These are phyloP conservation scores for Melopsittacus undulatus DNA, from an alignment of 2,797 vertebrate species.

Conservation along the genomic window DNA sequence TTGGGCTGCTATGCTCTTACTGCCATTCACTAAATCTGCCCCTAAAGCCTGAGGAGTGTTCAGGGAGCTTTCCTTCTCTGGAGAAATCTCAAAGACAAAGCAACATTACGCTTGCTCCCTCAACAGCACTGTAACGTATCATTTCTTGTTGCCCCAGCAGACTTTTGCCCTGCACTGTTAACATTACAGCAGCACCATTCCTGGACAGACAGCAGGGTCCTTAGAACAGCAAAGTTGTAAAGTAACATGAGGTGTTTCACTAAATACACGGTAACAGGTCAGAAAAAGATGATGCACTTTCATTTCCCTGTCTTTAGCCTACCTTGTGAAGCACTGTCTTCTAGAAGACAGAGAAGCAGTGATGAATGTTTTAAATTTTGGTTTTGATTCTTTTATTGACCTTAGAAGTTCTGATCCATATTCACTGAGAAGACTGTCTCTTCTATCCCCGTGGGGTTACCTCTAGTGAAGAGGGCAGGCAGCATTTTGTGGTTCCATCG, in stretches of 20 bases:
- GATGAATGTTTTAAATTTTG: rapidly evolving
- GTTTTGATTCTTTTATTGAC: neutral
- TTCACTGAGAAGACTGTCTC: neutral
- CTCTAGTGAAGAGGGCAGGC: neutral
- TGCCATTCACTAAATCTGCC: neutral
- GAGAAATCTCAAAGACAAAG: neutral
- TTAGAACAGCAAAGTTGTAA: neutral
- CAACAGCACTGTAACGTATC: neutral
- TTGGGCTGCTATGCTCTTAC: neutral
- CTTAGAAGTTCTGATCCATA: neutral
- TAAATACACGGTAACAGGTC: neutral
- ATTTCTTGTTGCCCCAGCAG: neutral
- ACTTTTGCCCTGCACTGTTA: neutral
- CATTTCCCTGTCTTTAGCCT: neutral
- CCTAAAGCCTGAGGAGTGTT: neutral
- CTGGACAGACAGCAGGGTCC: neutral
- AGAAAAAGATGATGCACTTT: neutral
- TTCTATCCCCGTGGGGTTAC: neutral
- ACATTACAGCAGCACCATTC: neutral
- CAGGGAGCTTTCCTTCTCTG: neutral
- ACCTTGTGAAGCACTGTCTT: neutral
- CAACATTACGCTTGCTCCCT: neutral
- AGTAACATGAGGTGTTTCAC: neutral
- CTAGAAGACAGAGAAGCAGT: neutral
- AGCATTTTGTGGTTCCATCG: rapidly evolving